Conservation (phyloP, 2,888 invertebrate species). For the Crepidodera aurea region DNA sequence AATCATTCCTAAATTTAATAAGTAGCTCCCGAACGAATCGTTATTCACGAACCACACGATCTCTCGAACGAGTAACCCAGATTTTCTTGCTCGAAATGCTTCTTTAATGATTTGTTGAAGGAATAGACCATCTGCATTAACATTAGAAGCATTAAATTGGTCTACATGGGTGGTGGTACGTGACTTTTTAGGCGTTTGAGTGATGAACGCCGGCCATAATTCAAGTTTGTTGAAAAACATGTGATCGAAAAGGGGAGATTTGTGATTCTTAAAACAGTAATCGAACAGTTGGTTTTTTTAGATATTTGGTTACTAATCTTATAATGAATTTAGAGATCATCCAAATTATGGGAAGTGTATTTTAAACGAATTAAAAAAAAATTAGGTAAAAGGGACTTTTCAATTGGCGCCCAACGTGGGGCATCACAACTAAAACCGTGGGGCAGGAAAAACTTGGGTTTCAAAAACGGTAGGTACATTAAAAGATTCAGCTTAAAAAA, state of each 20-base stretch:
- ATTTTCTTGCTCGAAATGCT: conserved; percentile 18
- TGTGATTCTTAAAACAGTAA: conserved; percentile 12
- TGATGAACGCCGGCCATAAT: conserved; percentile 25
- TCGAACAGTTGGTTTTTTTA: conserved; percentile 8
- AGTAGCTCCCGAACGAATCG: conserved; percentile 11
- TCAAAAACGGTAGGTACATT: too few species aligned
- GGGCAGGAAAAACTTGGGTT: too few species aligned
- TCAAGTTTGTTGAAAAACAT: conserved; percentile 21
- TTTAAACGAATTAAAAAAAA: too few species aligned
- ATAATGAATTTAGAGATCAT: too few species aligned
- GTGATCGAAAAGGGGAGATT: conserved; percentile 17
- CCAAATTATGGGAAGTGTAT: too few species aligned
- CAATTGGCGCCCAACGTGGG: too few species aligned
- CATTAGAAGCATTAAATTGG: conserved; percentile 33
- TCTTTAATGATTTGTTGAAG: conserved; percentile 37
- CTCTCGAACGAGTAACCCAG: conserved; percentile 13
- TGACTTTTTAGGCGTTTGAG: conserved; percentile 37
- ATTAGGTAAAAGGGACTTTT: too few species aligned
- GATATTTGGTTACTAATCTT: conserved; percentile 6
- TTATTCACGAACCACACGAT: conserved; percentile 6
- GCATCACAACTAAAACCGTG: too few species aligned
- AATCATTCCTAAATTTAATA: conserved; percentile 24
- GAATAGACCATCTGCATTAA: conserved; percentile 35
- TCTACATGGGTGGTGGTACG: conserved; percentile 39
- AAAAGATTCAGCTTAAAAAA: too few species aligned